Base-by-base conservation (phyloP, 2,797 vertebrate genomes). In the Argya squamiceps region DNA sequence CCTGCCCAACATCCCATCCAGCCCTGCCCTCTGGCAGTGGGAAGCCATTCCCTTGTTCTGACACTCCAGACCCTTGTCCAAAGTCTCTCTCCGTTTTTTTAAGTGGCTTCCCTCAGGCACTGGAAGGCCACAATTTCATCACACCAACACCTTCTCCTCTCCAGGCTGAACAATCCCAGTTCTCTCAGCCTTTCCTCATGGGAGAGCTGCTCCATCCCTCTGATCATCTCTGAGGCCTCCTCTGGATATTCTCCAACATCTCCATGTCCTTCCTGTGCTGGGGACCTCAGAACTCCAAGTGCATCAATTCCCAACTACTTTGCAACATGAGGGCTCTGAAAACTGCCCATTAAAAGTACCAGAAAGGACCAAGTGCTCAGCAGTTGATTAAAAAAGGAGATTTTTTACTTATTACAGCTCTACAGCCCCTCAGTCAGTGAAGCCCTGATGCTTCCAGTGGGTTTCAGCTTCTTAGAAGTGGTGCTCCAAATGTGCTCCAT, bases 1-100 rank as follows among this genome's bases (percentile, higher is more conserved):
- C 2, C 21, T 34, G 1, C 39, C 39, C 13, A 52, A 22, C 0
- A 44, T n/a, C 37, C n/a, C n/a, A 37, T 2, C 37, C 0, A 37
- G 0, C 9, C 13, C 29, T 46, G 10, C 17, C 10, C 21, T 52
- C 9, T 58, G 44, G 1, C 27, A 19, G 0, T 44, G 5, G 11
- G 30, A 43, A 79, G 6, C 29, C 46, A 15, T 47, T 74, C 13
- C 30, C 16, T 5, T 56, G 10, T 37, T 18, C 27, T 44, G 39
- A 2, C 44, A 4, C 16, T 24, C n/a, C 50, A 49, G 2, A 2
- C 5, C 11, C 11, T 22, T 22, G 6, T 37, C 15, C 60, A 29
- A 30, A 52, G 14, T 46, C n/a, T 46, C 23, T 58, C 16, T 34
- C 21, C 53, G 13, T 26, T 18, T 37, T n/a, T 21, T 8, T 32